phyloP scores from a whole-genome alignment of 2,888 invertebrate genomes.

The Agelastica alni region DNA sequence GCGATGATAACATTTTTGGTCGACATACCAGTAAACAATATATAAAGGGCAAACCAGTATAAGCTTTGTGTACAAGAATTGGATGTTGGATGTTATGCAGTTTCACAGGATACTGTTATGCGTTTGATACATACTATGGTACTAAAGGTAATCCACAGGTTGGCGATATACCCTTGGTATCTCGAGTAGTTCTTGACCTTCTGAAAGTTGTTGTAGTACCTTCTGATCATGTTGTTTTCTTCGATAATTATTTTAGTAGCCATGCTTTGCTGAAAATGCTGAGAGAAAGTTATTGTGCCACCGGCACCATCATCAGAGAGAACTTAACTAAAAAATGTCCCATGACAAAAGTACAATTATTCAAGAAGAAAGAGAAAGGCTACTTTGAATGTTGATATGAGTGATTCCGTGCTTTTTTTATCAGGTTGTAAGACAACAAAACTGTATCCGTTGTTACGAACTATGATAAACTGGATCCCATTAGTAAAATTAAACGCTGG shows the following conservation, averaged over 20 bases:
- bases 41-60: conserved; percentile 42
- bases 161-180: conserved; percentile 3
- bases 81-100: conserved; percentile 42
- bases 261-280: not conserved
- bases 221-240: conserved; percentile 12
- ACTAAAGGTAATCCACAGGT: not conserved
- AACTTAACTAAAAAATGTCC: not conserved
- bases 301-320: not conserved
- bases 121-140: conserved; percentile 33
- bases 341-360: not conserved
- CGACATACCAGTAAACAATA: conserved; percentile 37
- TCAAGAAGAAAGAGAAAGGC: not conserved
- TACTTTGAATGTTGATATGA: not conserved
- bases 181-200: conserved; percentile 11
- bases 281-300: not conserved
- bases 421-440: not conserved
- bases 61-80: conserved; percentile 44
- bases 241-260: conserved; percentile 2
- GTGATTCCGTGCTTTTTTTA: not conserved
- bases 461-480: not conserved
- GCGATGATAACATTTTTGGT: conserved; percentile 36
- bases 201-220: conserved; percentile 5
- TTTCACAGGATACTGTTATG: conserved; percentile 39
- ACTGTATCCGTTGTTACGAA: not conserved
- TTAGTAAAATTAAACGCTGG: not conserved